Evolutionary conservation across 2,113 vertebrate genomes (phyloP).

Genomic region (Globicephala melas): DNA sequence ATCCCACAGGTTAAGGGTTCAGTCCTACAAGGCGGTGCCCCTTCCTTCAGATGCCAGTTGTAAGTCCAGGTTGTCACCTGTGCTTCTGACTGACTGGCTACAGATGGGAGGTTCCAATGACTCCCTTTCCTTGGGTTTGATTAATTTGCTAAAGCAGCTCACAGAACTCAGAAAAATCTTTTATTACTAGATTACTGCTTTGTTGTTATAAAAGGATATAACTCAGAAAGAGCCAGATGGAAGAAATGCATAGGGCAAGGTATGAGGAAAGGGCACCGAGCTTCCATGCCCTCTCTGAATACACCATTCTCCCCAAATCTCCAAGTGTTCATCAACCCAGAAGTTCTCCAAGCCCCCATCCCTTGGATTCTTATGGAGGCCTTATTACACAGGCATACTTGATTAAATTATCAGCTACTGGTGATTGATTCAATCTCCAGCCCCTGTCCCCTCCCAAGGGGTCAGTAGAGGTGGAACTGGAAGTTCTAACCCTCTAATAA

Average conservation of each 20-base stretch:
- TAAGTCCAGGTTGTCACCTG: neutral
- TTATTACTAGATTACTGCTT: neutral
- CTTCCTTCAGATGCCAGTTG: neutral
- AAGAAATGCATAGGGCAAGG: neutral
- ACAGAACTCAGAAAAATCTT: neutral
- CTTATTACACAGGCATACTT: neutral
- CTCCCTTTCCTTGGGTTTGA: neutral
- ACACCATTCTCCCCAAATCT: neutral
- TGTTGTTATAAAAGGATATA: neutral
- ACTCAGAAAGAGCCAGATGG: neutral
- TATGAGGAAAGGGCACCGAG: neutral
- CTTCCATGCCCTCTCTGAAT: neutral
- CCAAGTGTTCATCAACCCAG: neutral
- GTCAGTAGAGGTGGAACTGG: too few relatives aligned
- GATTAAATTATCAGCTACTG: neutral
- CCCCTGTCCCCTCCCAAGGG: neutral
- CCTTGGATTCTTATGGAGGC: neutral
- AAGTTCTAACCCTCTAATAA: neutral
- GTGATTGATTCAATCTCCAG: neutral
- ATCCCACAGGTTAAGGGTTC: neutral
- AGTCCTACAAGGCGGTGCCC: neutral
- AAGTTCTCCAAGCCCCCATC: neutral
- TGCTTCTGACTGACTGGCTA: neutral
- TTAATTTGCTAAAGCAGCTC: neutral
- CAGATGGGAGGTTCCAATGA: neutral